Evolutionary conservation across 2,797 vertebrate genomes (phyloP).

Genomic region (Etheostoma perlongum): DNA sequence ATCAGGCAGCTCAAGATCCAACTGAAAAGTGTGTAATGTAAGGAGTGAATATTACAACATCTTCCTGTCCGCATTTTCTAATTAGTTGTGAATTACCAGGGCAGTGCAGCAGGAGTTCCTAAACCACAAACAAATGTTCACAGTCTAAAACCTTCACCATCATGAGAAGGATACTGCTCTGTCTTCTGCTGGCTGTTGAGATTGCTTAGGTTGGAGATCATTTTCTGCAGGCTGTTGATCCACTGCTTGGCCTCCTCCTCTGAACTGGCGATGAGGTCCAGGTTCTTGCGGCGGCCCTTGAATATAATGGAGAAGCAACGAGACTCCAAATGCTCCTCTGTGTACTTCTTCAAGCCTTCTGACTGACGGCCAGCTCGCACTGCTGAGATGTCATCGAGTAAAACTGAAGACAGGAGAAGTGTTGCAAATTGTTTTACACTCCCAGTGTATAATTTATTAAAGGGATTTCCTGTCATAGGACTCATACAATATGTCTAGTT

Average conservation of each 20-base stretch:
- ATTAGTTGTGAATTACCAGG: too few relatives aligned
- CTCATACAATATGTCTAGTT: neutral
- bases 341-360: constrained; percentile 92
- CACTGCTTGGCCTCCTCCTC: constrained; percentile 91
- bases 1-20: constrained; percentile 94
- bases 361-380: constrained; percentile 93
- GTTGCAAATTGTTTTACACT: neutral
- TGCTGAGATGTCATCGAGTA: constrained; percentile 90
- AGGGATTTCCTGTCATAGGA: neutral
- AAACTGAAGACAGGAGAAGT: constrained; percentile 83
- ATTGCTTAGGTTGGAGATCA: constrained; percentile 83
- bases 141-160: too few relatives aligned
- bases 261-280: constrained; percentile 93
- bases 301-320: constrained; percentile 96
- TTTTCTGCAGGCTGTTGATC: constrained; percentile 90
- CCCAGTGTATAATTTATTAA: neutral
- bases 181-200: constrained; percentile 89
- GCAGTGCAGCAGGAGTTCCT: neutral
- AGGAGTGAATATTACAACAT: constrained; percentile 70
- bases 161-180: constrained; percentile 95
- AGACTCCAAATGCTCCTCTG: constrained; percentile 86
- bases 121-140: neutral
- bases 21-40: constrained; percentile 84
- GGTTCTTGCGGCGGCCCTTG: constrained; percentile 90
- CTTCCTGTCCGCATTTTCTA: neutral